phyloP scores from a whole-genome alignment of 1,140 invertebrate genomes.

The Scaptomyza hsui region DNA sequence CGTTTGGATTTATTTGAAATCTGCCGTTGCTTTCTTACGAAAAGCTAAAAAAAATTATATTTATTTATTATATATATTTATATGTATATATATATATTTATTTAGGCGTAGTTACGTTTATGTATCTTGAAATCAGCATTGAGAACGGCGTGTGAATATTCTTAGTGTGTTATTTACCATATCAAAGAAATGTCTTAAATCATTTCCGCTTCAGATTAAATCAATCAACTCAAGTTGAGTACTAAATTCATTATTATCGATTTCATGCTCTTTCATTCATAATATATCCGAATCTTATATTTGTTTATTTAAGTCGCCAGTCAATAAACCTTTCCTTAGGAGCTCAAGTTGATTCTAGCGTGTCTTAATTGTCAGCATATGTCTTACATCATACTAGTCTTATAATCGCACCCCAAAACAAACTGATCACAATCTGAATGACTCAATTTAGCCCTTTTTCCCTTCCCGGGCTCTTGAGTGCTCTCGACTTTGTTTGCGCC shows the following conservation, averaged over 20 bases:
- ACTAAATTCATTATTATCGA: not conserved
- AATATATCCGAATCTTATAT: not conserved
- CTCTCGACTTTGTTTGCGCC: conserved; percentile 32
- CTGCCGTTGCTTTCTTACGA: too few species aligned
- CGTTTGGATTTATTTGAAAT: too few species aligned
- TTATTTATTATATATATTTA: too few species aligned
- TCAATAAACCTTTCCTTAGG: conserved; percentile 5
- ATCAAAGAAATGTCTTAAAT: not conserved
- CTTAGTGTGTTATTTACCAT: not conserved
- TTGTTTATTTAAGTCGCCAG: not conserved
- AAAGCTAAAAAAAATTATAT: too few species aligned
- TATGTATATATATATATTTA: too few species aligned
- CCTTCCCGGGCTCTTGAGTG: not conserved
- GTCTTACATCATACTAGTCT: not conserved
- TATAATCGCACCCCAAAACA: conserved; percentile 1
- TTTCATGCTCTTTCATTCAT: not conserved
- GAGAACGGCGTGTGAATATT: too few species aligned
- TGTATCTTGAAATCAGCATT: too few species aligned
- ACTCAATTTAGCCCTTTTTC: not conserved
- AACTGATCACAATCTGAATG: conserved; percentile 5
- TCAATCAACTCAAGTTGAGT: not conserved
- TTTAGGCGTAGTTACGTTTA: too few species aligned
- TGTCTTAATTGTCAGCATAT: not conserved
- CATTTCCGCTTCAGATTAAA: conserved; percentile 15
- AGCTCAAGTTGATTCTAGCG: not conserved